These are phyloP conservation scores for Epinotia brunnichana DNA, from an alignment of 2,888 invertebrate genomes.

Conservation along the genomic window DNA sequence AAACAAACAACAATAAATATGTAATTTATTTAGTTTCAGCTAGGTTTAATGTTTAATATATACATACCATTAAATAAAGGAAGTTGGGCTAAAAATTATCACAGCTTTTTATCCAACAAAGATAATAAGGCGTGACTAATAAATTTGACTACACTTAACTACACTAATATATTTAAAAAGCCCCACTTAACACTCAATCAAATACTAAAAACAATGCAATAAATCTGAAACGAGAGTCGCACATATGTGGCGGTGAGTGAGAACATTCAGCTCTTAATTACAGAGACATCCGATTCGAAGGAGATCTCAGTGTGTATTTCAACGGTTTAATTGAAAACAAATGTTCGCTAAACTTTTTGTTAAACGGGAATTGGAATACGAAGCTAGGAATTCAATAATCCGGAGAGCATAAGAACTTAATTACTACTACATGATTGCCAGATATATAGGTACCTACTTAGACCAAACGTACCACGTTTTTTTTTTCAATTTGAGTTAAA, in stretches of 20 bases:
- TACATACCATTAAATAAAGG: background rate
- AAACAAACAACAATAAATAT: too few species aligned
- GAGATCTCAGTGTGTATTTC: conserved; percentile 73
- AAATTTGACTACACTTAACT: conserved; percentile 31
- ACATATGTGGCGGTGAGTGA: conserved; percentile 68
- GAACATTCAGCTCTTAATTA: conserved; percentile 69
- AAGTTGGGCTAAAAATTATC: background rate
- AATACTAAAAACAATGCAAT: conserved; percentile 62
- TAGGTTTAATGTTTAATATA: too few species aligned
- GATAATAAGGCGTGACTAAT: conserved; percentile 32
- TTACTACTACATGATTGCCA: background rate
- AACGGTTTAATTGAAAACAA: conserved; percentile 78
- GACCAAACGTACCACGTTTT: background rate
- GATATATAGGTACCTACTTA: background rate
- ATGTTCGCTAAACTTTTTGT: conserved; percentile 61
- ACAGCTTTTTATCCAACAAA: conserved; percentile 4
- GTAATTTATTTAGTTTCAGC: too few species aligned
- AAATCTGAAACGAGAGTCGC: conserved; percentile 68
- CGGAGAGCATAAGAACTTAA: background rate
- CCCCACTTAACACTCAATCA: conserved; percentile 44
- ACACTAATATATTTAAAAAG: conserved; percentile 34
- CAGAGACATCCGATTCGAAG: conserved; percentile 66
- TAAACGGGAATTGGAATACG: conserved; percentile 43
- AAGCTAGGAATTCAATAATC: background rate
- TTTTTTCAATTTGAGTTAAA: background rate